phyloP scores from a whole-genome alignment of 2,113 vertebrate species.

The Ptilonorhynchus violaceus region DNA sequence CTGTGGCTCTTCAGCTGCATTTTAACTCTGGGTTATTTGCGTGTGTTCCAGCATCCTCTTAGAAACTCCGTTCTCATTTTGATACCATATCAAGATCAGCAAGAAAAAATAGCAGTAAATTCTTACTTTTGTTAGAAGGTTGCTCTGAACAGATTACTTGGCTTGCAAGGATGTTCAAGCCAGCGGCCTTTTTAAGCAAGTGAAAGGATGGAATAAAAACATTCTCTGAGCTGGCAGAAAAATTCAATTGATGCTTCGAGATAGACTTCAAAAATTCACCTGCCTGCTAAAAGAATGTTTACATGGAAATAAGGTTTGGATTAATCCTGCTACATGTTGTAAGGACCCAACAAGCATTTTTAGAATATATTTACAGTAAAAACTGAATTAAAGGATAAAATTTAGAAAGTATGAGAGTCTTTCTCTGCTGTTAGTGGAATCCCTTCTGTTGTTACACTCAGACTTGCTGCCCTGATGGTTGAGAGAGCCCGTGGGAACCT shows the following conservation, averaged over 20 bases:
- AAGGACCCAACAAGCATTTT: background rate
- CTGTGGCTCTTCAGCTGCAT: background rate
- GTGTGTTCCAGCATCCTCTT: background rate
- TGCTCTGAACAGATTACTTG: background rate
- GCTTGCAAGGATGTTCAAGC: background rate
- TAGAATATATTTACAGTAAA: background rate
- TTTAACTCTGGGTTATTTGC: background rate
- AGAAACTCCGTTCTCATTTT: background rate
- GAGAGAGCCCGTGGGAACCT: background rate
- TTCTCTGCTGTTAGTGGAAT: background rate
- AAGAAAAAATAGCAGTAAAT: background rate
- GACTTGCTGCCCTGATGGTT: background rate
- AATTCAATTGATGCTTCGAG: background rate
- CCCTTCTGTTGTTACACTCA: accelerated
- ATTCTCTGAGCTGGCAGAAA: background rate
- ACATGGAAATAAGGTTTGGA: background rate
- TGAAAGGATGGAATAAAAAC: background rate
- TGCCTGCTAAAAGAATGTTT: background rate
- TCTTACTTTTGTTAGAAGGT: background rate
- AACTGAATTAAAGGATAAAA: background rate
- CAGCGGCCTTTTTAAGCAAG: background rate
- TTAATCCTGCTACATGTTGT: background rate
- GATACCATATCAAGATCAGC: background rate
- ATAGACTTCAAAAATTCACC: background rate
- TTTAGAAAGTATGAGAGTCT: background rate